Evolutionary conservation across 2,888 invertebrate genomes (phyloP).

Genomic region (Amblyjoppa fuscipennis): DNA sequence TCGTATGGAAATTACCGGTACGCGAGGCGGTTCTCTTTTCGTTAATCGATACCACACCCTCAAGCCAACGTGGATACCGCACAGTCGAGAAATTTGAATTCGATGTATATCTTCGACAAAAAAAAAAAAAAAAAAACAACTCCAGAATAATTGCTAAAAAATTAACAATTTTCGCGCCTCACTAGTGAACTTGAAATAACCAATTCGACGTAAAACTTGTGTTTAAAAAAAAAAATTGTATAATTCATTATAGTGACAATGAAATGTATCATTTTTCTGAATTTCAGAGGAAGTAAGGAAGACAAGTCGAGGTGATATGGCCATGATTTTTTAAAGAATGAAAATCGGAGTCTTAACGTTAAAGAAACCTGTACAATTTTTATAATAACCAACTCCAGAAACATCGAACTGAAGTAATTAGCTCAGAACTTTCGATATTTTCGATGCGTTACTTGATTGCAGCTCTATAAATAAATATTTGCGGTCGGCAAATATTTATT

Average conservation of each 20-base stretch:
- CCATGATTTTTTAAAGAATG: neutral
- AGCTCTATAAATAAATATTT: no score
- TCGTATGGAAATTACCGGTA: conserved; percentile 73
- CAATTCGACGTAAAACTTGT: neutral
- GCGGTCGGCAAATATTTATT: no score
- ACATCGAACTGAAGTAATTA: no score
- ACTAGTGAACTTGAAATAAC: no score
- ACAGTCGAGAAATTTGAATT: conserved; percentile 3
- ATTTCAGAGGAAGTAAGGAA: neutral
- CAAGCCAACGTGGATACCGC: conserved; percentile 8
- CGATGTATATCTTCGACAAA: neutral
- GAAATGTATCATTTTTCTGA: no score
- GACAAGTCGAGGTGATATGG: no score
- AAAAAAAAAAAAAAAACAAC: no score
- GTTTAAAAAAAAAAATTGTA: neutral
- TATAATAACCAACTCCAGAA: neutral
- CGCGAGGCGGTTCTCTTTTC: conserved; percentile 62
- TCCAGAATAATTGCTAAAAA: no score
- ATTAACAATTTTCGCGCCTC: no score
- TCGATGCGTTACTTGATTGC: no score
- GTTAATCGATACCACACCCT: conserved; percentile 73
- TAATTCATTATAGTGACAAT: neutral
- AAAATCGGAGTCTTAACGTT: neutral
- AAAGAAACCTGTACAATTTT: no score
- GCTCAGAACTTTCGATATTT: no score